These are phyloP conservation scores for Meteorus cinctellus DNA, from an alignment of 2,888 invertebrate genomes.

Conservation along the genomic window DNA sequence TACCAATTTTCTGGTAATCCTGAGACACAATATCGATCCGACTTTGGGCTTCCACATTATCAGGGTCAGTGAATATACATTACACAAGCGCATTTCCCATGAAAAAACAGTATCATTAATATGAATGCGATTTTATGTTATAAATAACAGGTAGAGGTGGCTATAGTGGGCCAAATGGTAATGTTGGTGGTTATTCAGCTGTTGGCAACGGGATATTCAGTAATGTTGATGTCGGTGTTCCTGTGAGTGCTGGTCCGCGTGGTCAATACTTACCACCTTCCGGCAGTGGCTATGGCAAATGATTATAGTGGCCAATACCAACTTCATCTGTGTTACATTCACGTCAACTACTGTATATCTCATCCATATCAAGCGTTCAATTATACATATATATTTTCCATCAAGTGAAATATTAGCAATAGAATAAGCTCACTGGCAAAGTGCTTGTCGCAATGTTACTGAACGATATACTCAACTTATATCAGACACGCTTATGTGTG, in stretches of 20 bases:
- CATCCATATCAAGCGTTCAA: background rate
- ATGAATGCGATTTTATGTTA: constrained; percentile 60
- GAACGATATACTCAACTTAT: no score
- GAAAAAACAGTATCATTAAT: constrained; percentile 55
- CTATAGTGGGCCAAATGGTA: constrained; percentile 42
- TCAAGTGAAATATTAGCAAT: background rate
- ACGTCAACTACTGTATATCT: background rate
- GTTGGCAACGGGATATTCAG: constrained; percentile 48
- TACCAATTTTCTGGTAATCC: constrained; percentile 40
- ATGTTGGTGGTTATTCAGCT: constrained; percentile 31
- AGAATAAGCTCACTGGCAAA: background rate
- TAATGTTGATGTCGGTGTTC: constrained; percentile 52
- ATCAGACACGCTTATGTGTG: no score
- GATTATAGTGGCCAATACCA: constrained; percentile 49
- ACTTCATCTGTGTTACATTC: background rate
- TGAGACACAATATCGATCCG: constrained; percentile 37
- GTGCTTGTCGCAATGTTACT: background rate
- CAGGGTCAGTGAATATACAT: constrained; percentile 48
- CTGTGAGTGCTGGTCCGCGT: constrained; percentile 49
- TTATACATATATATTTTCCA: background rate
- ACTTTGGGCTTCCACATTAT: constrained; percentile 42
- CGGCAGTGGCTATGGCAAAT: constrained; percentile 66
- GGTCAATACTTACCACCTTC: constrained; percentile 71
- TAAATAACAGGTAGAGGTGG: constrained; percentile 60
- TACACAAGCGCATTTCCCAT: background rate